Conservation (phyloP, 2,113 vertebrate species). For the Myxocyprinus asiaticus region DNA sequence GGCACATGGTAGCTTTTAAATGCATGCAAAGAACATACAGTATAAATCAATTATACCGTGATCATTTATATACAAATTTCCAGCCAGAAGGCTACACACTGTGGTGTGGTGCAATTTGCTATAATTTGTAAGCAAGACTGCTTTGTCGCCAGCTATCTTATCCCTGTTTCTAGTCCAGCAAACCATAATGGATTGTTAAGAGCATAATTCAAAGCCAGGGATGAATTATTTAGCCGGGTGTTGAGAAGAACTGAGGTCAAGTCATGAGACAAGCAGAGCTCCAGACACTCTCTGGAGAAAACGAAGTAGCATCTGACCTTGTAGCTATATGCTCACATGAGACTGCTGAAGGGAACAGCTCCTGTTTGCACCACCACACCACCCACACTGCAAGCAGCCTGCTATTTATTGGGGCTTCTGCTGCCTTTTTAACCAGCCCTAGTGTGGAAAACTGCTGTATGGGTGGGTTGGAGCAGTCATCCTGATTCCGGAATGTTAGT, state of each 20-base stretch:
- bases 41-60: no score
- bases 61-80: not conserved
- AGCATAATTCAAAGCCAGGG: conserved; percentile 3
- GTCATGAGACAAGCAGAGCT: no score
- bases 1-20: no score
- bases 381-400: not conserved
- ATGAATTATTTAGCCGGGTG: conserved; percentile 36
- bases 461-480: no score
- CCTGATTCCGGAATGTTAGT: no score
- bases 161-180: not conserved
- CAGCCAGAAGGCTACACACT: not conserved
- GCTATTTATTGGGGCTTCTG: conserved; percentile 9
- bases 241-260: conserved; percentile 5
- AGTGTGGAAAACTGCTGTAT: not conserved
- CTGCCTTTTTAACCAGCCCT: not conserved
- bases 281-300: not conserved
- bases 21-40: no score
- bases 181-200: not conserved
- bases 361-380: conserved; percentile 24
- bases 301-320: not conserved
- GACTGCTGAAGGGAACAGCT: not conserved
- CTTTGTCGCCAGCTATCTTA: not conserved
- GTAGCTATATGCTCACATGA: conserved; percentile 12
- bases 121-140: conserved; percentile 10
- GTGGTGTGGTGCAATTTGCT: conserved; percentile 14